Evolutionary conservation across 92 coral and sea anemone species (phyloP).

Genomic region (Parazoanthus darwini): DNA sequence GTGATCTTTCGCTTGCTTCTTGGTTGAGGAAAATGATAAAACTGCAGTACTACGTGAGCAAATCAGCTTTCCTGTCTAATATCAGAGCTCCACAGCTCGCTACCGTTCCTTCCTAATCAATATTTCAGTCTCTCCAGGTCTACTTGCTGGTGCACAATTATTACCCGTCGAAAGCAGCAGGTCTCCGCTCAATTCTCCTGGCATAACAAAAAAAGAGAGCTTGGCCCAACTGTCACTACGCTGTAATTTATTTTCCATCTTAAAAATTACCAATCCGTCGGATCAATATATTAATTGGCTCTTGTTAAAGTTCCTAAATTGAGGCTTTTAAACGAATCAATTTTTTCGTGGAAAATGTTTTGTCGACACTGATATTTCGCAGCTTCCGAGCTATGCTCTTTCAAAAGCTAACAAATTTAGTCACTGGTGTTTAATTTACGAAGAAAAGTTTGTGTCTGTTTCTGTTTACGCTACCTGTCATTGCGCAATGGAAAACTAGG

Average conservation of each 20-base stretch:
- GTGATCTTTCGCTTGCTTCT: background rate
- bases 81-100: conserved; percentile 18
- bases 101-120: conserved; percentile 18
- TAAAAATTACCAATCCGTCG: background rate
- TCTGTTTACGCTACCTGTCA: background rate
- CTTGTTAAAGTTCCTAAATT: background rate
- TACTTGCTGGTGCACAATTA: conserved; percentile 38
- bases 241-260: background rate
- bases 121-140: conserved; percentile 34
- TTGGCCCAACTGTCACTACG: background rate
- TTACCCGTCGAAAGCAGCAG: conserved; percentile 40
- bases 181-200: conserved; percentile 26
- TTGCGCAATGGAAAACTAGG: background rate
- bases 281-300: background rate
- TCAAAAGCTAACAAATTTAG: conserved; percentile 2
- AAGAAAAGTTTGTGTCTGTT: background rate
- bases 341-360: background rate
- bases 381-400: background rate
- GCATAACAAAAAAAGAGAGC: conserved; percentile 21
- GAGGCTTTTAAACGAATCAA: background rate
- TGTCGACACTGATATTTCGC: background rate
- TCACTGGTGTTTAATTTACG: conserved; percentile 18
- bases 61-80: background rate
- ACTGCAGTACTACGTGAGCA: background rate
- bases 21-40: background rate